Evolutionary conservation across 1,140 invertebrate genomes (phyloP), one percentile per base, ranked within the genome.

Genomic region (Caligus rogercresseyi): DNA sequence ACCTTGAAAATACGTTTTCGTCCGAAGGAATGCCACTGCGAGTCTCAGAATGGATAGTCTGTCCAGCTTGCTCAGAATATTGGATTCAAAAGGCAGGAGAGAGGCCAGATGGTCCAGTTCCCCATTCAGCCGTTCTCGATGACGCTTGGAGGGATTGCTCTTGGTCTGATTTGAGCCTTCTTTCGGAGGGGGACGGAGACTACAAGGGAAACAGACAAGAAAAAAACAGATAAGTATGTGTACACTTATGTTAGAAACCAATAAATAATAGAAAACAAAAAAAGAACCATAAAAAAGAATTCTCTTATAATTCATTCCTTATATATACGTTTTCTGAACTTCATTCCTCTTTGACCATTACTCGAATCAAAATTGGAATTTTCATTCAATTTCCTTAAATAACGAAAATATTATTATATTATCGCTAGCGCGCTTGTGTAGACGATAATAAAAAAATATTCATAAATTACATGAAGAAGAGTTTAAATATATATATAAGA

Each of bases 1-100:
- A 97, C 94, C 89, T 88, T 96, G 91, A 78, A 98, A 98, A 78
- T 97, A 97, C 75, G 89, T 94, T 78, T 98, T 98, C 69, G 93
- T 98, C 66, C 93, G 80, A 66, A 98, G 82, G 75, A 97, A 98
- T 76, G 89, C 93, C 74, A 98, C 95, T 58, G 91, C 93, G 61
- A 98, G 83, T 70, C 95, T 79, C 61, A 99, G 80, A 68, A 99
- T 97, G 70, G 91, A 95, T 20, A 99, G 83, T 70, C 96, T 83
- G 77, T 99, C 95, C 70, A 99, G 78, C 78, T 98, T 97, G 71
- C 89, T 92, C 55, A 98, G 83, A 71, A 98, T 94, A 73, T 91
- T 94, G 75, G 95, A 89, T 74, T 98, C 94, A 78, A 95, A 98
- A 66, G 95, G 95, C 69, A 99, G 79, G 54, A 98, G 79, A 64